Base-by-base conservation (phyloP, 1,140 invertebrate genomes). In the Procambarus virginalis region DNA sequence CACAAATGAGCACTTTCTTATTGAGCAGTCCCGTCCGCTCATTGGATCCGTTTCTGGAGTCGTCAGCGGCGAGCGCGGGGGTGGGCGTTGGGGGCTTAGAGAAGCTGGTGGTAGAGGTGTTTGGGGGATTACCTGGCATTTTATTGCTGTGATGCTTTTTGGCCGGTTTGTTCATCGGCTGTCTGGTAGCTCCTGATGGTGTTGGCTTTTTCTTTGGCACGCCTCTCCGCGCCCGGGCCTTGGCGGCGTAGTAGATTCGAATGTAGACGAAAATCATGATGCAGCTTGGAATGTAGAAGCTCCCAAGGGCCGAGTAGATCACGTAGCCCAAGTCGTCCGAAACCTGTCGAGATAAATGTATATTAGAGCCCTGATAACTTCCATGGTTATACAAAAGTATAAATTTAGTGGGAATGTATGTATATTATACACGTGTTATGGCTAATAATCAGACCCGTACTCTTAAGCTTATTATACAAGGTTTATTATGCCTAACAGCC, bases 261-360 rank as follows among this genome's bases (percentile, higher is more conserved):
- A 99, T 98, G 95, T 99, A 99, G 76, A 99, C 98, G 95, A 99
- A 99, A 91, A 99, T 97, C 97, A 99, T 99, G 93, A 99, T 98
- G 94, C 98, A 97, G 93, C 98, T 98, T 73, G 99, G 99, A 93
- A 99, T 98, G 95, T 99, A 99, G 95, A 99, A 99, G 91, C 98
- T 99, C 89, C 99, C 98, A 86, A 99, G 95, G 14, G 99, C 98
- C 55, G 98, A 99, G 94, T 99, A 99, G 79, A 99, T 95, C 92
- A 99, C 99, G 95, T 99, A 99, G 86, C 98, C 98, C 92, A 99
- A 96, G 94, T 99, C 98, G 92, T 98, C 97, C 91, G 97, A 98
- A 92, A 98, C 94, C 97, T 98, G 96, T 10, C 84, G 96, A 96
- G 93, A 94, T 93, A 95, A 93, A 51, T 51, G 4, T 12, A 77